Evolutionary conservation across 2,113 vertebrate genomes (phyloP).

Genomic region (Sarotherodon lohbergeri): DNA sequence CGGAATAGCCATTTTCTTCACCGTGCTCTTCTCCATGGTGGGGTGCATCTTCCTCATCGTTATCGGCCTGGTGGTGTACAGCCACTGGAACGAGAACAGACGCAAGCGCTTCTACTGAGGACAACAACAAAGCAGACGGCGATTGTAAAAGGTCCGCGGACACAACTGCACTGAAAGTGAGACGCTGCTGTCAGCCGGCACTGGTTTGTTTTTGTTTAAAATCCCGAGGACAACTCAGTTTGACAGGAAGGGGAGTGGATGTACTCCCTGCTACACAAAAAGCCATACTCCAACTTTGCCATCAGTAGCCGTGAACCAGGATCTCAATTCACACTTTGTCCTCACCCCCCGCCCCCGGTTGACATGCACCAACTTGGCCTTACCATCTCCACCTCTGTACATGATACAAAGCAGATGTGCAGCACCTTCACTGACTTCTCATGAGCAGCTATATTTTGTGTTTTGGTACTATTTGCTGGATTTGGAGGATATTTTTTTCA

Average conservation of each 20-base stretch:
- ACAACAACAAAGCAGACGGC: not conserved
- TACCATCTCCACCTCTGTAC: constrained; percentile 11
- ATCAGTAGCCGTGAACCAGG: not conserved
- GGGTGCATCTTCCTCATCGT: constrained; percentile 85
- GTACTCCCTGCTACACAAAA: not conserved
- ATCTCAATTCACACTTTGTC: not conserved
- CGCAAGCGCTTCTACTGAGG: constrained; percentile 94
- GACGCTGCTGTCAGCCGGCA: not conserved
- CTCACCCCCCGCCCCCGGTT: not conserved
- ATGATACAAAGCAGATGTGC: not conserved
- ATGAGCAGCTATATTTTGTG: not conserved
- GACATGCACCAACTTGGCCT: constrained; percentile 37
- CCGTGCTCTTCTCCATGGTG: constrained; percentile 88
- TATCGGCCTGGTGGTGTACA: constrained; percentile 85
- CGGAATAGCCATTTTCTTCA: constrained; percentile 83
- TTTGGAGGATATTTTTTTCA: not conserved
- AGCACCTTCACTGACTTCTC: not conserved
- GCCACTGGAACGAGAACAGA: constrained; percentile 90
- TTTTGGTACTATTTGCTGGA: not conserved
- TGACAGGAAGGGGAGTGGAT: not conserved
- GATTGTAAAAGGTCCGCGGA: not conserved
- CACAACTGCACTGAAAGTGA: not conserved
- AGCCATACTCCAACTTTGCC: not conserved
- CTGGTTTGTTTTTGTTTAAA: not conserved
- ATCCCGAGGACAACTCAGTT: not conserved